These are phyloP conservation scores for Pitta sordida DNA, from an alignment of 2,113 vertebrate genomes.

Conservation along the genomic window DNA sequence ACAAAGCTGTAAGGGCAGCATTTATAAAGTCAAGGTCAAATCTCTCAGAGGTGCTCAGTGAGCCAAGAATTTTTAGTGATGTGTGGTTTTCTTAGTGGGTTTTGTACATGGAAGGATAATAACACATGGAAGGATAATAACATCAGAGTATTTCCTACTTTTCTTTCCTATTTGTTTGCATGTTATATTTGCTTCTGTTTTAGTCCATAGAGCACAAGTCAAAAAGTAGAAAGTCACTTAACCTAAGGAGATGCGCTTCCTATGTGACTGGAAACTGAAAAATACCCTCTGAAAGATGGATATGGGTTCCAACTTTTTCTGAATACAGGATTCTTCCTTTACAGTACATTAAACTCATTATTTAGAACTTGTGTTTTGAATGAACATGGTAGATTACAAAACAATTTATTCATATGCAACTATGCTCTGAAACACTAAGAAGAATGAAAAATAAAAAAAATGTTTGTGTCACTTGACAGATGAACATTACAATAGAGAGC, in stretches of 20 bases:
- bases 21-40: neutral
- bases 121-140: neutral
- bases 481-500: neutral
- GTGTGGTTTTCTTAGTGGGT: neutral
- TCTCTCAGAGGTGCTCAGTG: neutral
- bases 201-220: neutral
- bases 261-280: neutral
- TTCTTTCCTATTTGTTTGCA: neutral
- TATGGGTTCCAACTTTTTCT: neutral
- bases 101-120: neutral
- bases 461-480: neutral
- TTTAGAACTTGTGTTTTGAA: neutral
- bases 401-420: neutral
- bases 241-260: neutral
- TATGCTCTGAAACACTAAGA: neutral
- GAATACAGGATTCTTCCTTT: neutral
- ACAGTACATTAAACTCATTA: neutral
- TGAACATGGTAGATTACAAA: neutral
- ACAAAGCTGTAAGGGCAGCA: neutral
- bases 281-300: neutral
- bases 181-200: neutral
- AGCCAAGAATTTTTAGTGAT: constrained; percentile 2
- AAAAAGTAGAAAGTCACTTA: neutral
- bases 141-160: neutral
- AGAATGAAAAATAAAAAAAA: neutral